Percentiles rank a stretch among this genome's conserved stretches.
Evolutionary conservation across 1,140 invertebrate species (phyloP).

Genomic region (Colletes gigas): DNA sequence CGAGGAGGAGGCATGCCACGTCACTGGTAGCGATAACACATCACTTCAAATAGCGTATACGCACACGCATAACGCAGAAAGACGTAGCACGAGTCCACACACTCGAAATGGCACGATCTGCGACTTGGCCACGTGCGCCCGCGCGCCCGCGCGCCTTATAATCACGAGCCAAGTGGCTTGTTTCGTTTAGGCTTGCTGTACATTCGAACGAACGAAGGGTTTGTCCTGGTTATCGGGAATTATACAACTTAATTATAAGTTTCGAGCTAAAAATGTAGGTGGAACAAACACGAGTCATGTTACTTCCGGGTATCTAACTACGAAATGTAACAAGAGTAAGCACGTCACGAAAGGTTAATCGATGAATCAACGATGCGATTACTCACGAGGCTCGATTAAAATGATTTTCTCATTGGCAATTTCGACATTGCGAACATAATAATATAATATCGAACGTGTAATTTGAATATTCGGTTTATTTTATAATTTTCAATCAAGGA

Average conservation of each 20-base stretch:
- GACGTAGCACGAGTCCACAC: conserved; percentile 11
- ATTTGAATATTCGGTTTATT: no score
- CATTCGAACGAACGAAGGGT: no score
- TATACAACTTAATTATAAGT: no score
- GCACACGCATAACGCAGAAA: conserved; percentile 27
- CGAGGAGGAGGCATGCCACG: conserved; percentile 55
- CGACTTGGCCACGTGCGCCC: conserved; percentile 47
- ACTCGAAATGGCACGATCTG: conserved; percentile 6
- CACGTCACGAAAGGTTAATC: background rate
- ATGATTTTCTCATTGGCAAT: background rate
- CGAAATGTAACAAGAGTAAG: background rate
- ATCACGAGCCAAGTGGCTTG: conserved; percentile 36
- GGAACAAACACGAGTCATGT: background rate
- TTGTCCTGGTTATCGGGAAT: no score
- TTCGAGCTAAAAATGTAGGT: no score
- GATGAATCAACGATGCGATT: conserved; percentile 13
- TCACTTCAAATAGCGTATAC: conserved; percentile 33
- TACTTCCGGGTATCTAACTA: no score
- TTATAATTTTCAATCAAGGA: no score
- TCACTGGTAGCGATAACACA: conserved; percentile 52
- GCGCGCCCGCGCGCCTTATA: conserved; percentile 29
- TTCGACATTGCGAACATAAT: background rate
- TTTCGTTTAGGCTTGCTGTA: conserved; percentile 38
- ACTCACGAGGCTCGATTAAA: background rate
- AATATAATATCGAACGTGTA: no score